Base-by-base conservation (phyloP, 2,888 invertebrate species). In the Caenorhabditis japonica region DNA sequence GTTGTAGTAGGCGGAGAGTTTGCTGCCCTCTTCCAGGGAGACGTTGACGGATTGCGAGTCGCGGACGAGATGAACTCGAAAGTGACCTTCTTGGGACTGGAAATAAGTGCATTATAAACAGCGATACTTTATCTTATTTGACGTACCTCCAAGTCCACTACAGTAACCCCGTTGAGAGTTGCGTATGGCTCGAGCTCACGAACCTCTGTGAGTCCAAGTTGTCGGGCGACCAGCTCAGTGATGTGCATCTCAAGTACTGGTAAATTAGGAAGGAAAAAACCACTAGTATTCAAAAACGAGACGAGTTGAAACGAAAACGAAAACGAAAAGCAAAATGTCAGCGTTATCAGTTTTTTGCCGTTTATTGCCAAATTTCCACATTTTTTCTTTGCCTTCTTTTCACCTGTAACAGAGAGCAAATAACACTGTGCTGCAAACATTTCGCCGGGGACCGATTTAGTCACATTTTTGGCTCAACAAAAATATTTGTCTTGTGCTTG, bases 1-100 rank as follows among this genome's bases (percentile, higher is more conserved):
- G 55, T 77, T 77, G 70, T 79, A 79, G 62, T 64, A 79, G 44
- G 76, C 79, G 38, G 75, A 74, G 27, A 78, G 64, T 58, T 70
- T 78, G 36, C 60, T 53, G 13, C 77, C 70, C 55, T 78, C 77
- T 56, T 78, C 77, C 55, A 78, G 38, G 44, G 49, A 59, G 41
- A 64, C 72, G 38, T 64, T 74, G 30, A 70, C 39, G 52, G 62
- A 46, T 19, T 75, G 56, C 7, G 69, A 46, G 39, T 78, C 77
- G 33, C 72, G 56, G 33, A 75, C 77, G 39, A 78, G 43, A 46
- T 78, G 75, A 39, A 78, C 49, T 49, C 77, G 64, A 58, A 69
- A 73, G 52, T 52, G 38, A 33, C 66, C 66, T 27, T 66, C 56
- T 4, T 53, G 51, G 12, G 60, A 33, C 73, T 73, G 55, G 34